Evolutionary conservation across 2,113 vertebrate species (phyloP), one percentile per base, ranked within the genome.

Genomic region (Zootoca vivipara): DNA sequence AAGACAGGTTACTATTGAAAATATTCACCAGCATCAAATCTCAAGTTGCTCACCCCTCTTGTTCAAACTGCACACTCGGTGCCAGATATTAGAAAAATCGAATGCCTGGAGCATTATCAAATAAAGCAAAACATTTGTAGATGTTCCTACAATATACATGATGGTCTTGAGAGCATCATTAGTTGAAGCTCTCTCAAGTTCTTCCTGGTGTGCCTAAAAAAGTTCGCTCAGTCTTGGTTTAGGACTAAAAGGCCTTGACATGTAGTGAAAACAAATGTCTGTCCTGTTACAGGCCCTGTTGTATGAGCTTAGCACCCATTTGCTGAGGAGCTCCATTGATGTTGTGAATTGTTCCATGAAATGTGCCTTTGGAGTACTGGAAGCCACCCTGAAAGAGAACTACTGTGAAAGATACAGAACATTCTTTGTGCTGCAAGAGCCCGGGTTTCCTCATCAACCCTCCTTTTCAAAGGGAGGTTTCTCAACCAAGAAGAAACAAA

Each of bases 321-420:
- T 96, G 92, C 96, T 96, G 96, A 97, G 92, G 94, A 97, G 94
- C 92, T 96, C 94, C 96, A 97, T 96, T 98, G 96, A 97, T 96
- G 96, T 96, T 97, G 96, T 97, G 98, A 97, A 97, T 95, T 96
- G 95, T 97, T 97, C 96, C 97, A 97, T 97, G 96, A 98, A 98
- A 97, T 96, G 95, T 87, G 94, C 96, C 96, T 96, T 97, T 97
- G 96, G 95, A 97, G 96, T 94, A 96, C 95, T 88, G 93, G 95
- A 97, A 96, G 95, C 87, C 94, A 96, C 93, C 95, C 93, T 82
- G 93, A 96, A 97, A 97, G 95, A 97, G 95, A 96, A 97, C 91
- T 94, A 97, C 98, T 97, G 97, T 97, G 97, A 94, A 96, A 93
- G 96, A 97, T 95, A 98, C 98, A 98, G 96, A 98, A 97, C 96